Conservation (phyloP, 2,797 vertebrate species). For the Esox masquinongy region DNA sequence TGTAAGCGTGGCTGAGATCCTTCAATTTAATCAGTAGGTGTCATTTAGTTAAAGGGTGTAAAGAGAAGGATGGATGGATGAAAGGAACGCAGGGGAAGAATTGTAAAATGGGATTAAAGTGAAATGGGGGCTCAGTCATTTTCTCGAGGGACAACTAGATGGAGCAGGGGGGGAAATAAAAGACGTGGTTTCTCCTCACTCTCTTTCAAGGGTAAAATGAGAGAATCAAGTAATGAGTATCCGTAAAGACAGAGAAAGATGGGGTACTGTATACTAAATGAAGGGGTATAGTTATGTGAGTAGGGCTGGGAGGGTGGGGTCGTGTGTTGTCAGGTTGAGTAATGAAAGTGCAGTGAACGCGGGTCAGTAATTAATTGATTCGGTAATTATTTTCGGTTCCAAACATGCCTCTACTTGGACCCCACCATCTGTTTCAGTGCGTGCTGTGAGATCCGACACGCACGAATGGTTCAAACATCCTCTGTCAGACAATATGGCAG, state of each 20-base stretch:
- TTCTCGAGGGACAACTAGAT: constrained; percentile 16
- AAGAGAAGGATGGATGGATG: constrained; percentile 20
- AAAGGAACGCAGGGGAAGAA: constrained; percentile 29
- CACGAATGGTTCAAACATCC: background rate
- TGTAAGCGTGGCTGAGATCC: constrained; percentile 19
- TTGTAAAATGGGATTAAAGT: constrained; percentile 55
- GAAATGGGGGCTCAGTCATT: constrained; percentile 13
- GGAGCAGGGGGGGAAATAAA: background rate
- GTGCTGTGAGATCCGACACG: background rate
- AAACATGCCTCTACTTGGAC: background rate
- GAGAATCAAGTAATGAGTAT: background rate
- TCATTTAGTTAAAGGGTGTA: constrained; percentile 49
- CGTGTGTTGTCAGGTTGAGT: background rate
- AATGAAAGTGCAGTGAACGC: background rate
- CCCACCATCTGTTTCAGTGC: constrained; percentile 6
- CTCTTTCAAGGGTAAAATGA: background rate
- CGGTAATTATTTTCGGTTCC: background rate
- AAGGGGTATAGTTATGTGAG: background rate
- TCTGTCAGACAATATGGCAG: background rate
- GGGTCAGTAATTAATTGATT: constrained; percentile 5
- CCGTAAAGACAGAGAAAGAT: background rate
- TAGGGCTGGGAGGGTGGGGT: background rate
- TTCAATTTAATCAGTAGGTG: constrained; percentile 66
- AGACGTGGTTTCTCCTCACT: background rate
- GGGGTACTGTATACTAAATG: background rate